Evolutionary conservation across 2,888 invertebrate species (phyloP), one percentile per base, ranked within the genome.

Genomic region (Eumerus sabulonum): DNA sequence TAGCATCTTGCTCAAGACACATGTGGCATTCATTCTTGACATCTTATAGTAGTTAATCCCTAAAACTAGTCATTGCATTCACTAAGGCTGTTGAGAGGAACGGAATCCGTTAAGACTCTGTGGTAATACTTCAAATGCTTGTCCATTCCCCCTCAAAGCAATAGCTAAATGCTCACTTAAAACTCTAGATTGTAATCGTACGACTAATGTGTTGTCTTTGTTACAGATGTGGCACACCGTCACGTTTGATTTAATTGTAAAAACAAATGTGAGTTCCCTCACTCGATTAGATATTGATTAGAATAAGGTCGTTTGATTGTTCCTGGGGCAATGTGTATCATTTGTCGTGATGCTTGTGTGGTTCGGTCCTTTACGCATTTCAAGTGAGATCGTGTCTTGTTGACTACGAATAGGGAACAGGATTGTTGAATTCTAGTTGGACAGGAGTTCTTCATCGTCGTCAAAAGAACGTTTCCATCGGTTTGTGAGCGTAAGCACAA

Each of bases 401-500:
- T 63, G 66, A 68, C 54, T 38, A 63, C 73, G 66, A 63, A 68
- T 72, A 11, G 73, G 77, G 57, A 77, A 62, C 72, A 77, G 57
- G 56, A 77, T 77, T 62, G 50, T 62, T 53, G 63, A 73, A 44
- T 77, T 77, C 79, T 83, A 83, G 56, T 84, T 84, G 51, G 84
- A 85, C 42, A 87, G 51, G 40, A 87, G 84, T 76, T 87, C 87
- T 73, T 87, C 88, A 3, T 87, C 87, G 0, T 57, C 51, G 1
- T 27, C 27, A 2, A 27, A 2, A 1, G 67, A 68, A 9, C 84
- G 84, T 36, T 82, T 84, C 88, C 88, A 88, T 17, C 82, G 83
- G 51, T 88, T 87, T 42, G 85, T 87, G 11, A 88, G 7, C 2
- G 87, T 87, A 42, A 88, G 81, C 1, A 83, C 48, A 11, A 88